These are phyloP conservation scores for Hydrotaea cyrtoneurina DNA, from an alignment of 2,888 invertebrate genomes.

Conservation along the genomic window DNA sequence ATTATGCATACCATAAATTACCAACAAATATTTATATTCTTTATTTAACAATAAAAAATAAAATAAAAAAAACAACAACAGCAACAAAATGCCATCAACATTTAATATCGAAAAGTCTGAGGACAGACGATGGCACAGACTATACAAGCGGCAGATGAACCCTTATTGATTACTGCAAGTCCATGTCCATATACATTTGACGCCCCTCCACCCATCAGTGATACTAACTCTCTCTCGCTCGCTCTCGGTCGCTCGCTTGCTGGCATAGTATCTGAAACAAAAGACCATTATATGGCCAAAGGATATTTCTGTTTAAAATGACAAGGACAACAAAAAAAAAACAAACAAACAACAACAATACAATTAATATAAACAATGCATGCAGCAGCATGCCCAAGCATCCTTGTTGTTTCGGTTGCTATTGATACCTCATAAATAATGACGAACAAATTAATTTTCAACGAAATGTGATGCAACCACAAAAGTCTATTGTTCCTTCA, in stretches of 20 bases:
- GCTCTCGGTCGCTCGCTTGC: too few species aligned
- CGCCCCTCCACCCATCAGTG: not conserved
- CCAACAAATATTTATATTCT: not conserved
- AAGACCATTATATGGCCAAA: slow-evolving; percentile 10
- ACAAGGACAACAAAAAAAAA: slow-evolving; percentile 3
- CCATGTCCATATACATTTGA: not conserved
- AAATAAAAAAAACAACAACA: not conserved
- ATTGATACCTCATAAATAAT: slow-evolving; percentile 47
- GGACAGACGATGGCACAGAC: not conserved
- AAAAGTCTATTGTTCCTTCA: slow-evolving; percentile 4
- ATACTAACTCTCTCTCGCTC: not conserved
- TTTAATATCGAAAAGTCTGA: not conserved
- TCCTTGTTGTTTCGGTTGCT: slow-evolving; percentile 8
- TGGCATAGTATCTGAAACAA: not conserved
- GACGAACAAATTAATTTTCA: slow-evolving; percentile 51
- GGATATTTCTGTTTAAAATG: slow-evolving; percentile 14
- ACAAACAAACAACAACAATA: not conserved
- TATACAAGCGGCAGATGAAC: not conserved
- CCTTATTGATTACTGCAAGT: not conserved
- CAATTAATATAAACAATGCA: slow-evolving; percentile 21
- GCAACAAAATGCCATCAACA: not conserved
- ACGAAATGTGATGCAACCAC: slow-evolving; percentile 27
- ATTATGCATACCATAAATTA: slow-evolving; percentile 10
- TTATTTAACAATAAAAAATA: not conserved
- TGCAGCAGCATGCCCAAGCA: not conserved